These are phyloP conservation scores for Mormyrus lacerda DNA, from an alignment of 2,113 vertebrate species.

Conservation along the genomic window DNA sequence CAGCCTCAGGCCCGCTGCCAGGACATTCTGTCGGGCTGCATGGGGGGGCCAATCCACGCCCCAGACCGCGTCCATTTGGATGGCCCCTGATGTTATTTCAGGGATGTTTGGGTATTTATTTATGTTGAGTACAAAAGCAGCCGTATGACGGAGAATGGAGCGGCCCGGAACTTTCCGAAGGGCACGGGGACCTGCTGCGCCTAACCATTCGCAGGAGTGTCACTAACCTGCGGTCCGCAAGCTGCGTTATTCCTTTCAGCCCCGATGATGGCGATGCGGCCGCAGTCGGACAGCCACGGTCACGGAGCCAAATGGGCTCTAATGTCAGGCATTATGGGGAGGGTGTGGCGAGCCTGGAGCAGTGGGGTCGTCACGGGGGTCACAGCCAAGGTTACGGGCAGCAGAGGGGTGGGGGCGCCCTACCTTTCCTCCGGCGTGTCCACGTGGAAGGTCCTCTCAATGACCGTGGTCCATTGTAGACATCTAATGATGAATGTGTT, in stretches of 20 bases:
- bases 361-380: neutral
- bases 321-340: neutral
- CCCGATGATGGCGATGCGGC: neutral
- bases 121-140: neutral
- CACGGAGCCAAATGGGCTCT: conserved; percentile 3
- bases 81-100: neutral
- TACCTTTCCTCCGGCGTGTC: conserved; percentile 92
- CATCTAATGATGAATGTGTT: conserved; percentile 98
- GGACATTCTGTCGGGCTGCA: neutral
- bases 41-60: neutral
- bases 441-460: conserved; percentile 94
- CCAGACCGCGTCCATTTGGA: neutral
- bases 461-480: conserved; percentile 97
- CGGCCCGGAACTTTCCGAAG: neutral
- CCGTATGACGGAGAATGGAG: neutral
- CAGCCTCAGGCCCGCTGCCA: neutral
- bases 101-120: neutral
- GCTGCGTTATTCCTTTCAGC: neutral
- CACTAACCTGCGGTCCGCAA: neutral
- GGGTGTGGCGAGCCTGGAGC: neutral
- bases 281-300: neutral
- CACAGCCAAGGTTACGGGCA: neutral
- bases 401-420: conserved; percentile 6
- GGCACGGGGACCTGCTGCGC: neutral
- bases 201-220: neutral